These are phyloP conservation scores for Epinotia brunnichana DNA, from an alignment of 2,888 invertebrate genomes.

Conservation along the genomic window DNA sequence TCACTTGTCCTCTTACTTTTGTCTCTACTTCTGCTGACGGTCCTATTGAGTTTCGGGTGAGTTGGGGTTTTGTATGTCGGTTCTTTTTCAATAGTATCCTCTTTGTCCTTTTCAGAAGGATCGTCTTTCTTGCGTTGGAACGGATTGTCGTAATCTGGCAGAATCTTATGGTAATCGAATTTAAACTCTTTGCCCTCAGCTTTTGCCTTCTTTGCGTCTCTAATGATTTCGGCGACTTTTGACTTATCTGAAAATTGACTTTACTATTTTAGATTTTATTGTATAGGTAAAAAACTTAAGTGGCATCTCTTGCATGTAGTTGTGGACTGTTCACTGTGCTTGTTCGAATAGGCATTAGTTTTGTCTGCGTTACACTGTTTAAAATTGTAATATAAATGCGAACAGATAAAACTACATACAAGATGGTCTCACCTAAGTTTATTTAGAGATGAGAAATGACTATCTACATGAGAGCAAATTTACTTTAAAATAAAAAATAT, in stretches of 20 bases:
- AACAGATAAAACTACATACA: no score
- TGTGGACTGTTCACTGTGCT: no score
- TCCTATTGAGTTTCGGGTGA: constrained; percentile 30
- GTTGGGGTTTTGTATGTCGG: constrained; percentile 38
- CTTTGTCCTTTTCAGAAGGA: constrained; percentile 48
- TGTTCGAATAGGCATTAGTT: no score
- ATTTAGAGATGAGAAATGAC: background rate
- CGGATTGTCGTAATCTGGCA: constrained; percentile 77
- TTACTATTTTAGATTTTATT: background rate
- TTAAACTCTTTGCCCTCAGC: constrained; percentile 75
- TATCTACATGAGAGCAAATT: constrained; percentile 32
- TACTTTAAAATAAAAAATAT: background rate
- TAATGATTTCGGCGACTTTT: constrained; percentile 75
- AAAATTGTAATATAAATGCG: no score
- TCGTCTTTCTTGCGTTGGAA: constrained; percentile 73
- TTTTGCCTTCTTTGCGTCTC: constrained; percentile 74
- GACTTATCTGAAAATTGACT: constrained; percentile 63
- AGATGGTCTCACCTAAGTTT: no score
- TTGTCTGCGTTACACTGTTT: no score
- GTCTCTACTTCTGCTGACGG: constrained; percentile 44
- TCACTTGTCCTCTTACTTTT: constrained; percentile 51
- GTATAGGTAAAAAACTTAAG: no score
- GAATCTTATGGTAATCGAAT: constrained; percentile 74
- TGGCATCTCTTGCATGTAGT: background rate
- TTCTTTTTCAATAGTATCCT: constrained; percentile 49